Evolutionary conservation across 2,797 vertebrate genomes (phyloP).

Genomic region (Schizopygopsis malacanthus): DNA sequence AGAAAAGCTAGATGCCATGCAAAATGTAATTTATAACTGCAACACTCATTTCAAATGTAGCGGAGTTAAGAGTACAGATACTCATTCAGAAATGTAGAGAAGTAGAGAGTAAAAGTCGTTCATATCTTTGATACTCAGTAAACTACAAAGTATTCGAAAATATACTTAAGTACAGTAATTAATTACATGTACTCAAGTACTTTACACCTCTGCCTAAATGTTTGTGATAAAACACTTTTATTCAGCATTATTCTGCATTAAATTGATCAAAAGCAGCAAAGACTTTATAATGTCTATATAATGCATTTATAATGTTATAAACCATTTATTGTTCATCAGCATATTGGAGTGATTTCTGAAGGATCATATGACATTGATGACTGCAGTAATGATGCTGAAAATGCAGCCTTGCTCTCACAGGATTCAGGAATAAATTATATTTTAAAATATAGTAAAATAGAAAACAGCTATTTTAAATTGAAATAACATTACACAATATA

Average conservation of each 20-base stretch:
- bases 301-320: background rate
- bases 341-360: constrained; percentile 4
- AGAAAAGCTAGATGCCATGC: no score
- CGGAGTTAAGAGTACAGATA: no score
- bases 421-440: no score
- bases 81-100: no score
- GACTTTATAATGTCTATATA: no score
- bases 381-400: background rate
- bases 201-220: background rate
- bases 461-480: background rate
- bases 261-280: background rate
- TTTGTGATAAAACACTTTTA: background rate
- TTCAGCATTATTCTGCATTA: background rate
- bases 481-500: background rate
- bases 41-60: no score
- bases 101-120: no score
- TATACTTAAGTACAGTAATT: no score
- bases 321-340: background rate
- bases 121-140: no score
- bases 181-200: no score
- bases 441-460: background rate
- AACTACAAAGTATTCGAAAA: no score
- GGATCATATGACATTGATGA: background rate
- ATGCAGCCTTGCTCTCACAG: background rate
- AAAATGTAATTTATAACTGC: no score